Conservation (phyloP, 2,113 vertebrate genomes). For the Cyrtonyx montezumae region DNA sequence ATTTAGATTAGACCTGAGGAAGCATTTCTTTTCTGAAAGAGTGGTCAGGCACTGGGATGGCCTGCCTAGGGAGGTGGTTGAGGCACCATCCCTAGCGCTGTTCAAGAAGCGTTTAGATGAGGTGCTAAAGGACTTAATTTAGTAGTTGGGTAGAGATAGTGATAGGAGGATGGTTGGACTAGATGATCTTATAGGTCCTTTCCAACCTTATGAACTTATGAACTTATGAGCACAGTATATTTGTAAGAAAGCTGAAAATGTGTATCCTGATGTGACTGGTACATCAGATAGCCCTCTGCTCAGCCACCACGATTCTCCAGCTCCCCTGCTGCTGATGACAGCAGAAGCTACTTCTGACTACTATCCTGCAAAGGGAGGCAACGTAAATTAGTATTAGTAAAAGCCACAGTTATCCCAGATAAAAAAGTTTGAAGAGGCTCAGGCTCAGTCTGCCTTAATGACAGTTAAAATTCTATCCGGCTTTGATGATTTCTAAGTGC, state of each 20-base stretch:
- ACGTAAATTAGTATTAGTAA: neutral
- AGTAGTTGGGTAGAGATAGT: no score
- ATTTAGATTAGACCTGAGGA: no score
- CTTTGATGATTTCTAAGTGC: neutral
- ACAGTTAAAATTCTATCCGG: neutral
- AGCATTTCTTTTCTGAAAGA: no score
- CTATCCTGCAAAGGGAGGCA: neutral
- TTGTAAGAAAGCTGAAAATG: neutral
- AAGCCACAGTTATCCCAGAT: neutral
- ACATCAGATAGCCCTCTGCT: neutral
- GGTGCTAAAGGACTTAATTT: no score
- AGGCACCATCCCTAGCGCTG: no score
- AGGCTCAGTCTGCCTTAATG: neutral
- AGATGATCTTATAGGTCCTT: no score
- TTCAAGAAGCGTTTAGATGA: no score
- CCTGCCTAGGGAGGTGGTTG: no score
- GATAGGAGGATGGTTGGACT: no score
- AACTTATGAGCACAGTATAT: accelerated
- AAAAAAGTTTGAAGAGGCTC: neutral
- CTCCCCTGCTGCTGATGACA: neutral
- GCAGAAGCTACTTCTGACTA: neutral
- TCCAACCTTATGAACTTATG: no score
- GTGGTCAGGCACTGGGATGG: no score
- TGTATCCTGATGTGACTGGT: no score
- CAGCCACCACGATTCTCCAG: neutral